Base-by-base conservation (phyloP, 2,888 invertebrate genomes). In the Limenitis camilla region DNA sequence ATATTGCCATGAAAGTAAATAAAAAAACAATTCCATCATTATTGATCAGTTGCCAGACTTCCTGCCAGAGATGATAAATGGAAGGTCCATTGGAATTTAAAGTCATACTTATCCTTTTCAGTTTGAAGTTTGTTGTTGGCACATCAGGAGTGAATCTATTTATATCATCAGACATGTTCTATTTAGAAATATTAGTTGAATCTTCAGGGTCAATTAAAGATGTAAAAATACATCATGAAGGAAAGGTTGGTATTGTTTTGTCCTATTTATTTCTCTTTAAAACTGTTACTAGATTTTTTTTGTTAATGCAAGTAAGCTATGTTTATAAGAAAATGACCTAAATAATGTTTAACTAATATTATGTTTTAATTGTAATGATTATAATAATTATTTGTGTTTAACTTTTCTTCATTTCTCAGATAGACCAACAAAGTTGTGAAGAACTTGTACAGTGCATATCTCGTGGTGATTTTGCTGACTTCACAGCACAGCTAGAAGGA, bases 131-230 rank as follows among this genome's bases (percentile, higher is more conserved):
- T 79, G 94, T 94, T 71, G 93, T 94, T 58, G 95, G 94, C 49
- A 91, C 93, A 54, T 92, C 93, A 44, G 93, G 93, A 40, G 92
- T 92, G 5, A 93, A 94, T 70, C 89, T 96, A 56, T 96, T 96
- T 72, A 96, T 98, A 76, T 96, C 96, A 38, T 96, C 96, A 0
- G 98, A 98, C 73, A 97, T 97, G 97, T 98, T 98, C 80, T 97
- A 96, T 77, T 89, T 98, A 64, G 97, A 98, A 88, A 94, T 98
- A 66, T 86, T 95, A 49, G 88, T 98, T 49, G 96, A 97, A 69
- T 89, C 92, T 4, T 91, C 90, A 36, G 97, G 97, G 28, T 90
- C 91, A 32, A 93, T 98, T 0, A 93, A 94, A 71, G 97, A 97
- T 89, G 97, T 97, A 0, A 91, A 91, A 74, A 87, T 98, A 52